A percentile compares a stretch with the other conserved stretches of the same genome.
These are phyloP conservation scores for Metalampra italica DNA, from an alignment of 2,888 invertebrate genomes.

Conservation along the genomic window DNA sequence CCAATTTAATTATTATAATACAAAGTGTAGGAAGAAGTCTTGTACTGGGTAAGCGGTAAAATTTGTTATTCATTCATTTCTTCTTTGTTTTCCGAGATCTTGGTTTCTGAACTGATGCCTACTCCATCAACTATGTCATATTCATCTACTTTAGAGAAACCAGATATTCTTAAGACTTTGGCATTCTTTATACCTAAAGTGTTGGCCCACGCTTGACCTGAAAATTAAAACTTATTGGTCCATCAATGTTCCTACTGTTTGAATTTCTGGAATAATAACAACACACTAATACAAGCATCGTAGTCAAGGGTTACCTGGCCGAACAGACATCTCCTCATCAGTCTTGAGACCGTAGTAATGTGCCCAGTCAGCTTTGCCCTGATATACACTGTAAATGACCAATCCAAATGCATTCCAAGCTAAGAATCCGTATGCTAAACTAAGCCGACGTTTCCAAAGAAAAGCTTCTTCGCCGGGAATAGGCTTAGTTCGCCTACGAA, in stretches of 20 bases:
- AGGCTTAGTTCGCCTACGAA: conserved; percentile 60
- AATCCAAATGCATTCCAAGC: conserved; percentile 86
- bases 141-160: conserved; percentile 66
- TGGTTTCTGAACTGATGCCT: conserved; percentile 11
- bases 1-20: too few relatives aligned
- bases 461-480: conserved; percentile 70
- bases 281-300: too few relatives aligned
- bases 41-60: too few relatives aligned
- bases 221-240: conserved; percentile 18
- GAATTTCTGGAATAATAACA: too few relatives aligned
- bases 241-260: too few relatives aligned
- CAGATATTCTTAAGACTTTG: conserved; percentile 73
- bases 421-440: conserved; percentile 80
- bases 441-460: conserved; percentile 80
- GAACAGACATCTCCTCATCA: conserved; percentile 74
- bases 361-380: conserved; percentile 84
- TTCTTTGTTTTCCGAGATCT: conserved; percentile 16
- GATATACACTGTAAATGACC: conserved; percentile 76
- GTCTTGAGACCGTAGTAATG: conserved; percentile 80
- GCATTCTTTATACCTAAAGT: conserved; percentile 78
- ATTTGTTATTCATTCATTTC: conserved; percentile 5
- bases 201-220: conserved; percentile 78
- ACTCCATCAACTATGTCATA: conserved; percentile 67
- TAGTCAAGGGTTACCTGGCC: conserved; percentile 70
- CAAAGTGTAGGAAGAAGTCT: too few relatives aligned